Conservation (phyloP, 2,113 vertebrate species). For the Datnioides undecimradiatus region DNA sequence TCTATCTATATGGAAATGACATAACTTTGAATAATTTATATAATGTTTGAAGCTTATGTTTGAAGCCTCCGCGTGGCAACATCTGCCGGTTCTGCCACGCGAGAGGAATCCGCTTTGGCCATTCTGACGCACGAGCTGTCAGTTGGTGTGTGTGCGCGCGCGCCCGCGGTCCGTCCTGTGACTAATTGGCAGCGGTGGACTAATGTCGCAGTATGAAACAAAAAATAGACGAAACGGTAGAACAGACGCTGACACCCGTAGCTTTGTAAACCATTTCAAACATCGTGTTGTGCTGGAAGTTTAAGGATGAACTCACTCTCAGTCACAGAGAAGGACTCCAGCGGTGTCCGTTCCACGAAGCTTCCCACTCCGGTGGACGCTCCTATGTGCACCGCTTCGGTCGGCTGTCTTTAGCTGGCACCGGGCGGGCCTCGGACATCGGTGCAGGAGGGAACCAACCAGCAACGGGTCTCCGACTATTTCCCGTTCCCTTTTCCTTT, state of each 20-base stretch:
- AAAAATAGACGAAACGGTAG: background rate
- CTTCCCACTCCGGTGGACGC: slow-evolving; percentile 41
- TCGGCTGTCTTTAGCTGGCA: slow-evolving; percentile 47
- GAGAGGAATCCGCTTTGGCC: slow-evolving; percentile 58
- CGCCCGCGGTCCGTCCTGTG: slow-evolving; percentile 51
- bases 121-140: slow-evolving; percentile 55
- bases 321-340: slow-evolving; percentile 41
- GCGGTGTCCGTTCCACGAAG: slow-evolving; percentile 26
- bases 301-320: slow-evolving; percentile 61
- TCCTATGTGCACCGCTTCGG: slow-evolving; percentile 34
- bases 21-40: slow-evolving; percentile 48
- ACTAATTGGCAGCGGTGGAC: slow-evolving; percentile 71
- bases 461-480: slow-evolving; percentile 71
- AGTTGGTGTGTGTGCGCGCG: slow-evolving; percentile 19
- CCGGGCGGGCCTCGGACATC: slow-evolving; percentile 65
- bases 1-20: too few species aligned
- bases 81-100: slow-evolving; percentile 65
- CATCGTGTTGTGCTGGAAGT: slow-evolving; percentile 18
- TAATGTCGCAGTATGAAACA: slow-evolving; percentile 70
- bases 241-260: background rate
- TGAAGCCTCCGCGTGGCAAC: slow-evolving; percentile 58
- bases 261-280: background rate
- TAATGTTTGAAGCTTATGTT: slow-evolving; percentile 27
- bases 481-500: slow-evolving; percentile 44
- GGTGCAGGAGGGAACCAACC: slow-evolving; percentile 41